Percentiles rank a stretch among this genome's conserved stretches.
phyloP scores from a whole-genome alignment of 2,888 invertebrate genomes.

The Gisinianus flammeolus region DNA sequence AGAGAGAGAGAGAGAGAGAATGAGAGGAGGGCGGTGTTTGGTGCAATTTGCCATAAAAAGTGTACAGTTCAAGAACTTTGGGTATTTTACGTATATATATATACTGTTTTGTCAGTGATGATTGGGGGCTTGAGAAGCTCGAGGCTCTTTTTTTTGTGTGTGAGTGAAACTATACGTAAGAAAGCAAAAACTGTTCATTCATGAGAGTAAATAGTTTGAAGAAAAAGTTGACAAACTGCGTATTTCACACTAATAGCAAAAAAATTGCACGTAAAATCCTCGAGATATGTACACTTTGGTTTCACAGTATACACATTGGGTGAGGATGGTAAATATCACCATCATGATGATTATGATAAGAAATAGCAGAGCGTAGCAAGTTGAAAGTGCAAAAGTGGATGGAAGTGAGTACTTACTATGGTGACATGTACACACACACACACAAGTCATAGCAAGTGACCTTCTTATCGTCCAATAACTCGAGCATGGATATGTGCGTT shows the following conservation, averaged over 20 bases:
- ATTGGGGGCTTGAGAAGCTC: too few species aligned
- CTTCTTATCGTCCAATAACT: conserved; percentile 18
- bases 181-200: background rate
- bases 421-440: background rate
- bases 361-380: too few species aligned
- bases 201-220: conserved; percentile 6
- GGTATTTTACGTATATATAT: too few species aligned
- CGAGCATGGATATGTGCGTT: background rate
- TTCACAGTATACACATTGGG: background rate
- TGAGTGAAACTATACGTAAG: background rate
- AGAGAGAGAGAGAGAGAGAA: too few species aligned
- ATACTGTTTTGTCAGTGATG: too few species aligned
- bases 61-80: too few species aligned
- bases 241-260: background rate
- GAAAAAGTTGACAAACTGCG: conserved; percentile 18
- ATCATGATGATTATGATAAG: background rate
- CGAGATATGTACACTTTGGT: too few species aligned
- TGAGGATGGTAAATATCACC: too few species aligned
- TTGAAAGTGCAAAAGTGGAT: conserved; percentile 13
- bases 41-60: too few species aligned
- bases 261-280: conserved; percentile 2
- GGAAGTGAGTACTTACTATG: too few species aligned
- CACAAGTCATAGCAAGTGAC: background rate
- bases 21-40: too few species aligned
- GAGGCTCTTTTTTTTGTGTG: background rate